A percentile compares a stretch with the other conserved stretches of the same genome.
These are phyloP conservation scores for Falco naumanni DNA, from an alignment of 2,797 vertebrate genomes.

Conservation along the genomic window DNA sequence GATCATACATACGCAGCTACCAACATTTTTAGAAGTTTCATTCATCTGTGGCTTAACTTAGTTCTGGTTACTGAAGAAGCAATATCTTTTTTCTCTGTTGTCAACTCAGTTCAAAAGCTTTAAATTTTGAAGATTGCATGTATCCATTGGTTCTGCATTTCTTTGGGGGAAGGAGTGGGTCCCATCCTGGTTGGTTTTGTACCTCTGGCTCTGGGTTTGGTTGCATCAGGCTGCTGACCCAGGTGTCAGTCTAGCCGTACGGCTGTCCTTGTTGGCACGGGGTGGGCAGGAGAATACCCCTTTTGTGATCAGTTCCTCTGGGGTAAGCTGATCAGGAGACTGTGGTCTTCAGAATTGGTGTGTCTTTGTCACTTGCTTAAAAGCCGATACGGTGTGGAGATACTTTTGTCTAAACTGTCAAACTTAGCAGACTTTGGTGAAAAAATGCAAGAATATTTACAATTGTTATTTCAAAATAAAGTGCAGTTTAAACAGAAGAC, in stretches of 20 bases:
- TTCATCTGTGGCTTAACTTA: neutral
- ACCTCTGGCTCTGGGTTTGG: rapidly evolving
- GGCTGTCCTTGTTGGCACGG: neutral
- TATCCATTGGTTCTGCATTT: neutral
- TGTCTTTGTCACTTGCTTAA: neutral
- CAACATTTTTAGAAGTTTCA: neutral
- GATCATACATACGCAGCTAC: neutral
- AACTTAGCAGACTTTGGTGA: neutral
- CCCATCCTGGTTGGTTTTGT: rapidly evolving
- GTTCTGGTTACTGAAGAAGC: neutral
- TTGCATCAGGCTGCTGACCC: neutral
- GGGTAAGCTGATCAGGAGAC: neutral
- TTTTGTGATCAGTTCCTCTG: neutral
- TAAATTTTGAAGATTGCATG: rapidly evolving
- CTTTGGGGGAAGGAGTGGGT: neutral
- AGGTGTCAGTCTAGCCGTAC: neutral
- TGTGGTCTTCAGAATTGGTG: neutral
- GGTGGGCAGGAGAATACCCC: neutral
- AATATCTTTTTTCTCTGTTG: neutral
- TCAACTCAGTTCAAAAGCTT: neutral
- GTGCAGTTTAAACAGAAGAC: neutral
- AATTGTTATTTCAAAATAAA: neutral
- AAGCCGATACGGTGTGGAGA: neutral
- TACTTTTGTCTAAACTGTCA: neutral
- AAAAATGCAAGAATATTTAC: neutral